A percentile compares a stretch with the other conserved stretches of the same genome.
Evolutionary conservation across 1,140 invertebrate species (phyloP).

Genomic region (Pararge aegeria): DNA sequence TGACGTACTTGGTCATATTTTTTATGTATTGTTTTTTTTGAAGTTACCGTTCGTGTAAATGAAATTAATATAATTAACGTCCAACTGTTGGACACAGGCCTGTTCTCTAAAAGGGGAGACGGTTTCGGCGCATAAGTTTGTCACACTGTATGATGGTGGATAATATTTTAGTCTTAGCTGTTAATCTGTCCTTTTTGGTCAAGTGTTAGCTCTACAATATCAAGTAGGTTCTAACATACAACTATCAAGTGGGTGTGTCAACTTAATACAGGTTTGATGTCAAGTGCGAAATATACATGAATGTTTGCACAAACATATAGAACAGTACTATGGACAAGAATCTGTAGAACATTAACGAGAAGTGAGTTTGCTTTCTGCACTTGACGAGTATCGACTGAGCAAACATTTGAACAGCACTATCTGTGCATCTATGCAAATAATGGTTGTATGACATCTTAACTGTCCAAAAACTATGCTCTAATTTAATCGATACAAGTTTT

Average conservation of each 20-base stretch:
- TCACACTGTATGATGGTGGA: too few relatives aligned
- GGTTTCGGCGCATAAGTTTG: too few relatives aligned
- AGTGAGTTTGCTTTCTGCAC: constrained; percentile 1
- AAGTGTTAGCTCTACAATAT: constrained; percentile 18
- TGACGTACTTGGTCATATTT: too few relatives aligned
- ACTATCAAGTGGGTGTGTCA: constrained; percentile 9
- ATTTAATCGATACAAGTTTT: too few relatives aligned
- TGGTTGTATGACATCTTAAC: constrained; percentile 9
- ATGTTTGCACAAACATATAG: background rate
- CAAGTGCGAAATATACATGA: background rate
- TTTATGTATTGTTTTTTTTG: too few relatives aligned
- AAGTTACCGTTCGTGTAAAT: too few relatives aligned
- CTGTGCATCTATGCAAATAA: constrained; percentile 11
- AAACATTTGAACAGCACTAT: constrained; percentile 3
- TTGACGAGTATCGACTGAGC: constrained; percentile 11
- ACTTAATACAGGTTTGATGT: constrained; percentile 5
- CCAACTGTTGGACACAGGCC: too few relatives aligned
- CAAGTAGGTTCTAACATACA: constrained; percentile 22
- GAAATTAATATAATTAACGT: too few relatives aligned
- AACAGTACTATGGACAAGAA: constrained; percentile 5
- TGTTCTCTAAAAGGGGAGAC: too few relatives aligned
- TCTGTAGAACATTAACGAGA: constrained; percentile 5
- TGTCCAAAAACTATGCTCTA: background rate
- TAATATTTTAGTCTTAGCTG: too few relatives aligned
- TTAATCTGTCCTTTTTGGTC: too few relatives aligned